Conservation (phyloP, 2,113 vertebrate species). For the Istiophorus platypterus region DNA sequence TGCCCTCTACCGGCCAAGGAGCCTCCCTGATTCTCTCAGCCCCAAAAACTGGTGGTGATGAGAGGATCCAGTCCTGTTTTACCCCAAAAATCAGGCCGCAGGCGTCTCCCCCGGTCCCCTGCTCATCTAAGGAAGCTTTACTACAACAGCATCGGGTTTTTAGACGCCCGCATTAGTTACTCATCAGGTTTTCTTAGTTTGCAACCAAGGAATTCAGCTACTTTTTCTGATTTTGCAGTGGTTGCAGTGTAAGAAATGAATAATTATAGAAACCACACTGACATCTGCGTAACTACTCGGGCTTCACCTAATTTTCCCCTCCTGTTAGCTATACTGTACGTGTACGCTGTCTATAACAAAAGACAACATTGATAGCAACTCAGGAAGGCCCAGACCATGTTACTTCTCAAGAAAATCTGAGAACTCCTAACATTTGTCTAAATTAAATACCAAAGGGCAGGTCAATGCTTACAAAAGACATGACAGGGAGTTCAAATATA, state of each 20-base stretch:
- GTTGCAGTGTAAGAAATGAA: too few relatives aligned
- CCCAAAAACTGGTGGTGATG: background rate
- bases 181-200: background rate
- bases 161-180: background rate
- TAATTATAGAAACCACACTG: background rate
- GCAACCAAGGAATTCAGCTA: background rate
- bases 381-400: too few relatives aligned
- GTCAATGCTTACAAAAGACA: background rate
- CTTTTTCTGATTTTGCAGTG: too few relatives aligned
- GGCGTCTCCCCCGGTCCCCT: background rate
- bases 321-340: background rate
- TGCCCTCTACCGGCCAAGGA: conserved; percentile 43
- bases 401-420: too few relatives aligned
- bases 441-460: conserved; percentile 6
- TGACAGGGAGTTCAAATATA: conserved; percentile 2
- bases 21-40: background rate
- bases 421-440: too few relatives aligned
- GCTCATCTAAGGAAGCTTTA: background rate
- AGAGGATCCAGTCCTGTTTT: background rate
- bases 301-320: background rate
- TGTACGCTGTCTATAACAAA: too few relatives aligned
- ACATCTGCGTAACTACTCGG: background rate
- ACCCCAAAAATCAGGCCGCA: background rate
- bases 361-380: too few relatives aligned
- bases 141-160: background rate